Base-by-base conservation (phyloP, 2,113 vertebrate genomes). In the Elachura formosa region DNA sequence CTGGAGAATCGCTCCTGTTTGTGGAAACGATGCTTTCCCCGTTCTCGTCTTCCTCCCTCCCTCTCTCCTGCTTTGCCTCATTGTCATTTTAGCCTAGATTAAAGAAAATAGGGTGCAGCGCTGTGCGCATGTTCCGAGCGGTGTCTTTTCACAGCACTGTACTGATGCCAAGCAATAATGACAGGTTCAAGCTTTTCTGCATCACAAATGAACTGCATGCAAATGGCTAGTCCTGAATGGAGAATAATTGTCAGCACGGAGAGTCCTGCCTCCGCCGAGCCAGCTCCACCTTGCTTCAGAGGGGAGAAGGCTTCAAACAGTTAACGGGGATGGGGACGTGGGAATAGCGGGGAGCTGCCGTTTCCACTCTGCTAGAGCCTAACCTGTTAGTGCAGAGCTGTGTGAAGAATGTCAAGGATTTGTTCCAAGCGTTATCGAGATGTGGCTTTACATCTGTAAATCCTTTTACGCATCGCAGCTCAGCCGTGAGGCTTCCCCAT, bases 141-240 rank as follows among this genome's bases (percentile, higher is more conserved):
- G 94, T 73, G 84, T 66, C 90, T 93, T 95, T 94, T 95, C 94
- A 94, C 96, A 88, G 96, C 11, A 61, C 90, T 84, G 93, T 64
- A 58, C 95, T 97, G 90, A 97, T 98, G 97, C 97, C 97, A 97
- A 97, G 94, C 96, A 93, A 86, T 97, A 98, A 98, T 98, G 98
- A 97, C 97, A 97, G 97, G 97, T 96, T 98, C 97, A 97, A 97
- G 97, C 96, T 97, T 97, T 96, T 97, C 97, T 49, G 97, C 97
- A 96, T 97, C 93, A 94, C 96, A 96, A 97, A 97, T 97, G 97
- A 97, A 90, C 92, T 96, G 97, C 97, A 98, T 98, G 97, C 97
- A 98, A 97, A 98, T 98, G 97, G 97, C 96, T 97, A 48, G 25
- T 95, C 96, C 94, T 91, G 96, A 98, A 96, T 77, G 96, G 97